Base-by-base conservation (phyloP, 2,888 invertebrate species). In the Crepidodera aurea region DNA sequence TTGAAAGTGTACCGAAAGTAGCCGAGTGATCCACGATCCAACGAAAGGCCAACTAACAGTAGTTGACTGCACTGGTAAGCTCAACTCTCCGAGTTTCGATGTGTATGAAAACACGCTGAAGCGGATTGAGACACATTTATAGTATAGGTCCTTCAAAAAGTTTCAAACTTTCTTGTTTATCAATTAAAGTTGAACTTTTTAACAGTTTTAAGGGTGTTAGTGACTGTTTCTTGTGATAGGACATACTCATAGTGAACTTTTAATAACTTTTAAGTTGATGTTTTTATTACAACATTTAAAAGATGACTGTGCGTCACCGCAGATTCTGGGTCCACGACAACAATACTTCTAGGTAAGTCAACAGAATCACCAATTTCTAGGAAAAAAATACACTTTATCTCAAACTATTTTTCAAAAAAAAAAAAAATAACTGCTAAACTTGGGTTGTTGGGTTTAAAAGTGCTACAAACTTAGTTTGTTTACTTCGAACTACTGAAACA, bases 21-120 rank as follows among this genome's bases (percentile, higher is more conserved):
- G 54, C 64, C 66, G 66, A 66, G 50, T 42, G 55, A 42, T 27
- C 46, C 34, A 34, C 57, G 62, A 60, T 18, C 8, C 15, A 27
- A 55, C 51, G 44, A 60, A 62, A 65, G 67, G 67, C 62, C 65
- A 67, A 60, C 62, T 67, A 67, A 67, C 67, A 66, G 66, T 66
- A 66, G 66, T 64, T 66, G 64, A 62, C 62, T 65, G 62, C 66
- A 64, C 62, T 67, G 60, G 64, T 63, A 50, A 48, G 39, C 48
- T 48, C 19, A 34, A 39, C 18, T 25, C 16, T 16, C 37, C 12
- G 27, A 16, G 42, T 51, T 10, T 32, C 13, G 25, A 25, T 34
- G 59, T 51, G 29, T 51, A 57, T 5, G 29, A 55, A 44, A 50
- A 48, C 56, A 44, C 61, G 60, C 29, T 37, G n/a, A 46, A 22